Conservation (phyloP, 2,888 invertebrate species). For the Drosophila rubida region DNA sequence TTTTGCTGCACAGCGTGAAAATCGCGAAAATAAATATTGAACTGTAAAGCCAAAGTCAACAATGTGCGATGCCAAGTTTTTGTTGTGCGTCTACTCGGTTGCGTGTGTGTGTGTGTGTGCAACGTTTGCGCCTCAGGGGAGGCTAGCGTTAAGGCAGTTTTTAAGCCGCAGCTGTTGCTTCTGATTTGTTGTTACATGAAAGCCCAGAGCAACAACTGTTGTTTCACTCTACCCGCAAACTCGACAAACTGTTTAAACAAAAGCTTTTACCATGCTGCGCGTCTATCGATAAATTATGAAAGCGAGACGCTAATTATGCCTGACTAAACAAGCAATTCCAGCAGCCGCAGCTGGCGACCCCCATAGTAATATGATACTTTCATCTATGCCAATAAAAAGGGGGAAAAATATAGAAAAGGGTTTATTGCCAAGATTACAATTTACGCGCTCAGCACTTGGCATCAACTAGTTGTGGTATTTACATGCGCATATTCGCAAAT, state of each 20-base stretch:
- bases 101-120: constrained; percentile 4
- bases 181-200: constrained; percentile 21
- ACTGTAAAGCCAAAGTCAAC: constrained; percentile 82
- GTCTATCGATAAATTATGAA: constrained; percentile 56
- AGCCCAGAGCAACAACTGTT: constrained; percentile 36
- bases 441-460: neutral
- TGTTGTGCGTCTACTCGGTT: constrained; percentile 6
- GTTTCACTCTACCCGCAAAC: constrained; percentile 27
- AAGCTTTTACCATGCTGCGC: constrained; percentile 39
- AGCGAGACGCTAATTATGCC: constrained; percentile 49
- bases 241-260: constrained; percentile 40
- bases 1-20: constrained; percentile 70
- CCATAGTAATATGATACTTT: constrained; percentile 5
- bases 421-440: neutral
- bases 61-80: constrained; percentile 38
- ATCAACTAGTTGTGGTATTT: neutral
- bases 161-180: constrained; percentile 58
- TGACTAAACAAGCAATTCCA: constrained; percentile 24
- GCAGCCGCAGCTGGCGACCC: constrained; percentile 21
- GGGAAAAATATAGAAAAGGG: neutral
- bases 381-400: neutral
- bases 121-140: neutral
- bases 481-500: neutral
- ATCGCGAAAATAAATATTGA: constrained; percentile 84
- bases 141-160: constrained; percentile 47